A percentile compares a stretch with the other conserved stretches of the same genome.
Conservation (phyloP, 2,797 vertebrate genomes). For the Babyrousa celebensis region DNA sequence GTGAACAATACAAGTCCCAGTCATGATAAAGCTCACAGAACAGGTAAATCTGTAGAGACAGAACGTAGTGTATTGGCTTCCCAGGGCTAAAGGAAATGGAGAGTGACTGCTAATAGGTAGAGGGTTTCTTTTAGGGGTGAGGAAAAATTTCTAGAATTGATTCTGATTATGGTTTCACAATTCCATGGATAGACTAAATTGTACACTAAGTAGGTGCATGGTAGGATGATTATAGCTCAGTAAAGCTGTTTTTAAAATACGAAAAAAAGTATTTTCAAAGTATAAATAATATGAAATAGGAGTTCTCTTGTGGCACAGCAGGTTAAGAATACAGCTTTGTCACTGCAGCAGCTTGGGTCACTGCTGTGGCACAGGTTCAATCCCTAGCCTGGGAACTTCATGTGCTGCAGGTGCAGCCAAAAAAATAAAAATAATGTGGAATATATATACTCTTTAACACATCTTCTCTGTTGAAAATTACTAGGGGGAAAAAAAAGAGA, state of each 20-base stretch:
- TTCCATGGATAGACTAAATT: not conserved
- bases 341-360: too few relatives aligned
- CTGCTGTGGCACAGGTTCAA: too few relatives aligned
- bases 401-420: too few relatives aligned
- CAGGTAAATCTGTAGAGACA: not conserved
- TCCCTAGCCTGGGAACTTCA: too few relatives aligned
- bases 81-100: not conserved
- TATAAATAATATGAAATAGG: slow-evolving; percentile 3
- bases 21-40: slow-evolving; percentile 13
- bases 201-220: not conserved
- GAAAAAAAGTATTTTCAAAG: not conserved
- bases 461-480: not conserved
- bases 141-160: slow-evolving; percentile 53
- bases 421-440: too few relatives aligned
- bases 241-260: slow-evolving; percentile 39
- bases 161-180: not conserved
- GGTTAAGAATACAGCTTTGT: too few relatives aligned
- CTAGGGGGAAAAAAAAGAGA: not conserved
- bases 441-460: not conserved
- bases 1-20: not conserved
- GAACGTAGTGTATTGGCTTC: slow-evolving; percentile 29
- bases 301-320: too few relatives aligned
- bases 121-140: not conserved
- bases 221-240: not conserved
- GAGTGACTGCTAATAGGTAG: not conserved